Evolutionary conservation across 2,797 vertebrate genomes (phyloP).

Genomic region (Poliocrania exsul): DNA sequence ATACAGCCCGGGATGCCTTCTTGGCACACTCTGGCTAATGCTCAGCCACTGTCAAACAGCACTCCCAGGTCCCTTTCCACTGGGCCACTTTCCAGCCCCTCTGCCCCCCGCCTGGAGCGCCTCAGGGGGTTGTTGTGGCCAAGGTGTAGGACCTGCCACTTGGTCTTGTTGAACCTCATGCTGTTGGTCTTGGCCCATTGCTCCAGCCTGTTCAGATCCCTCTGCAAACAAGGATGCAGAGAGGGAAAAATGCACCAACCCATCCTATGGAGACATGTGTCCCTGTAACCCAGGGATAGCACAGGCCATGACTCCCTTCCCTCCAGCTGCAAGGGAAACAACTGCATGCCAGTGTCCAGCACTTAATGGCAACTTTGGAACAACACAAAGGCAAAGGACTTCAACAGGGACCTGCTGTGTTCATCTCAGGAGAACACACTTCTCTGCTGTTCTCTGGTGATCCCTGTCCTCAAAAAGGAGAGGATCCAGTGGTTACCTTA

Average conservation of each 20-base stretch:
- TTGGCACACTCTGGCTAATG: neutral
- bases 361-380: neutral
- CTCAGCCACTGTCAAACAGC: neutral
- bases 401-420: neutral
- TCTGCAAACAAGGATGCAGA: neutral
- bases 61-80: neutral
- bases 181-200: rapidly evolving
- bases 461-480: neutral
- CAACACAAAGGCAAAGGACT: neutral
- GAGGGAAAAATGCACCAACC: neutral
- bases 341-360: neutral
- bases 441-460: neutral
- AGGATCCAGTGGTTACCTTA: neutral
- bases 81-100: rapidly evolving
- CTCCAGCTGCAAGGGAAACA: neutral
- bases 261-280: rapidly evolving
- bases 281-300: neutral
- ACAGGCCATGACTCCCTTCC: rapidly evolving
- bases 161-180: neutral
- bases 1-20: neutral
- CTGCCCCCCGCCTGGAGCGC: neutral
- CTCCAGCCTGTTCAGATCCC: neutral
- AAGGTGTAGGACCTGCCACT: neutral
- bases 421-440: neutral
- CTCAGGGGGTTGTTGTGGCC: neutral